A percentile compares a stretch with the other conserved stretches of the same genome.
These are phyloP conservation scores for Cylas formicarius DNA, from an alignment of 1,140 invertebrate species.

Conservation along the genomic window DNA sequence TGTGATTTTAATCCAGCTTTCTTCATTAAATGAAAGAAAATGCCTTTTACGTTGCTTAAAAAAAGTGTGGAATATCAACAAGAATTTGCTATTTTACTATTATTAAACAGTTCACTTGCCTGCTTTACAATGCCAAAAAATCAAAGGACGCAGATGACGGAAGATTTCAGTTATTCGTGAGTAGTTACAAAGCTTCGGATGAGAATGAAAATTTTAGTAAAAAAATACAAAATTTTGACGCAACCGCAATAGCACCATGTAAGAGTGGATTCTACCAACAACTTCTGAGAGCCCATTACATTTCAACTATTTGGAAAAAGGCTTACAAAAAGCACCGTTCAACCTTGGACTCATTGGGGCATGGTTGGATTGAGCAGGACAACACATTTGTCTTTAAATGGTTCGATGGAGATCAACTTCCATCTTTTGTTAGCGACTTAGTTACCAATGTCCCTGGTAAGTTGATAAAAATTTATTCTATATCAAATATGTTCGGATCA, in stretches of 20 bases:
- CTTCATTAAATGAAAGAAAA: slow-evolving; percentile 12
- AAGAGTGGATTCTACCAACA: slow-evolving; percentile 25
- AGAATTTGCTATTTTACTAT: slow-evolving; percentile 9
- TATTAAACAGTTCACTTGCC: slow-evolving; percentile 15
- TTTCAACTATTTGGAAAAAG: slow-evolving; percentile 28
- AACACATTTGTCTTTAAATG: slow-evolving; percentile 24
- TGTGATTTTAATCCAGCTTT: slow-evolving; percentile 24
- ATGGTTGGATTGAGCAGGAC: slow-evolving; percentile 25
- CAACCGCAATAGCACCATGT: slow-evolving; percentile 24
- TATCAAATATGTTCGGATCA: too few species aligned
- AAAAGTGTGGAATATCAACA: slow-evolving; percentile 8
- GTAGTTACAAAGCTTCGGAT: slow-evolving; percentile 24
- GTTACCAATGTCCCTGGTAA: too few species aligned
- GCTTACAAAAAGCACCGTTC: slow-evolving; percentile 23
- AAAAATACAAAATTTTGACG: slow-evolving; percentile 25
- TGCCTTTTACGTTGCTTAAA: slow-evolving; percentile 2
- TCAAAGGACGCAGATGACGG: slow-evolving; percentile 26
- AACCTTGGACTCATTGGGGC: slow-evolving; percentile 19
- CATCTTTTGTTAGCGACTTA: too few species aligned
- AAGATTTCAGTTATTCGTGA: slow-evolving; percentile 24
- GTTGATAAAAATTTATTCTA: too few species aligned
- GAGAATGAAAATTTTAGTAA: slow-evolving; percentile 23
- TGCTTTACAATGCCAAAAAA: slow-evolving; percentile 23
- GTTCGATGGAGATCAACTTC: too few species aligned
- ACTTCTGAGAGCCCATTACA: slow-evolving; percentile 26